Percentiles rank a stretch among this genome's conserved stretches.
Conservation (phyloP, 1,140 invertebrate species). For the Zaprionus ghesquierei region DNA sequence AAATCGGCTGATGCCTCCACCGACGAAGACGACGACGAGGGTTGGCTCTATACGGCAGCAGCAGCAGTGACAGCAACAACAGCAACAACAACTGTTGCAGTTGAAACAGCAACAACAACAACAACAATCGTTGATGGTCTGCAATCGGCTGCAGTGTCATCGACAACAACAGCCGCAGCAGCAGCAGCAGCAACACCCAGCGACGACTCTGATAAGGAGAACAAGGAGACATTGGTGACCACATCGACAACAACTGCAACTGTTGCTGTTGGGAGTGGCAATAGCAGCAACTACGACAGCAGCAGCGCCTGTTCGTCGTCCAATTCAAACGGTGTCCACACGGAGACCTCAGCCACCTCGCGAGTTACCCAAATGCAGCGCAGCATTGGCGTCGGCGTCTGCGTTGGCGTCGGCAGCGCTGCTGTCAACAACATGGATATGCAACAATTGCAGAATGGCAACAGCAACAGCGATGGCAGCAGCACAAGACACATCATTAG, state of each 20-base stretch:
- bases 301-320: conserved; percentile 71
- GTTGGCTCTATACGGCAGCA: conserved; percentile 77
- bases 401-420: conserved; percentile 26
- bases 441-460: conserved; percentile 66
- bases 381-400: conserved; percentile 10
- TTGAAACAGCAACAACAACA: conserved; percentile 27
- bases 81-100: background rate
- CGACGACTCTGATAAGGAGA: conserved; percentile 82
- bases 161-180: conserved; percentile 47
- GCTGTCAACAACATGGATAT: conserved; percentile 53
- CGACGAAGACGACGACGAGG: conserved; percentile 75
- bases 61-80: conserved; percentile 22
- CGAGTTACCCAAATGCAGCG: conserved; percentile 68
- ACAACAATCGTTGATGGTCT: conserved; percentile 58
- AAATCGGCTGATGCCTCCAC: conserved; percentile 82
- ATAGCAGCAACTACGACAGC: conserved; percentile 70
- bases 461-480: conserved; percentile 43
- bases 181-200: conserved; percentile 32
- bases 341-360: conserved; percentile 69
- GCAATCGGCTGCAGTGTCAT: conserved; percentile 68
- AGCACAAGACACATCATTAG: conserved; percentile 67
- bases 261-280: conserved; percentile 22
- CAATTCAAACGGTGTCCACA: conserved; percentile 69
- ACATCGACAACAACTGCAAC: conserved; percentile 35
- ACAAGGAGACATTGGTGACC: conserved; percentile 65